phyloP scores from a whole-genome alignment of 1,140 invertebrate genomes.

The Drosophila repletoides region DNA sequence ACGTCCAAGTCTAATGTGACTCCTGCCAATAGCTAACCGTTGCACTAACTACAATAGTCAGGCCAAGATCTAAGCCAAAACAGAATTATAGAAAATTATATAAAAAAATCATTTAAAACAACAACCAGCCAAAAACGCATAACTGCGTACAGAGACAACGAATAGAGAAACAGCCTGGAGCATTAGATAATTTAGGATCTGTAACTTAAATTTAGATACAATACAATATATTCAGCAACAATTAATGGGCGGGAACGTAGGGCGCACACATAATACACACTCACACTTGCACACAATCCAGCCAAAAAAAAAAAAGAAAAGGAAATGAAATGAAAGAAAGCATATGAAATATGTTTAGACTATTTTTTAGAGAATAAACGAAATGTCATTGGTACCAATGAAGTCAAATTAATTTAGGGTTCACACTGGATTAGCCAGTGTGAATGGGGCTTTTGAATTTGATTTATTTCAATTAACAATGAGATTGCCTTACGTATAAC shows the following conservation, averaged over 20 bases:
- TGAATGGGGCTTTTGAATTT: slow-evolving; percentile 24
- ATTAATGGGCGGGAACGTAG: neutral
- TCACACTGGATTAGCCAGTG: slow-evolving; percentile 38
- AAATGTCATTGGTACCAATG: slow-evolving; percentile 26
- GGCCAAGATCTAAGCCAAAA: slow-evolving; percentile 34
- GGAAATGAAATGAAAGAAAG: neutral
- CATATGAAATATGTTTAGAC: slow-evolving; percentile 26
- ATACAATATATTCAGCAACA: neutral
- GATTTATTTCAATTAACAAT: slow-evolving; percentile 48
- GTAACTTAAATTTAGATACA: neutral
- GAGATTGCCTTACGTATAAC: slow-evolving; percentile 71
- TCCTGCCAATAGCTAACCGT: slow-evolving; percentile 47
- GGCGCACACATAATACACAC: slow-evolving; percentile 14
- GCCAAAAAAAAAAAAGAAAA: slow-evolving; percentile 39
- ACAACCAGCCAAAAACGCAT: slow-evolving; percentile 15
- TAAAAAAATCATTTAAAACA: neutral
- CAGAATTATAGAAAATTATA: slow-evolving; percentile 14
- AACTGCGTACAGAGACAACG: slow-evolving; percentile 40
- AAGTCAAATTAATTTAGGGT: slow-evolving; percentile 38
- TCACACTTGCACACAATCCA: slow-evolving; percentile 13
- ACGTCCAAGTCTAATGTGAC: slow-evolving; percentile 60
- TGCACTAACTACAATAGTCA: slow-evolving; percentile 14
- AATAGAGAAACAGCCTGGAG: slow-evolving; percentile 3
- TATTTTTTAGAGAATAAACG: slow-evolving; percentile 11
- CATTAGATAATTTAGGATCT: slow-evolving; percentile 1